Base-by-base conservation (phyloP, 2,113 vertebrate genomes). In the Plectropomus leopardus region DNA sequence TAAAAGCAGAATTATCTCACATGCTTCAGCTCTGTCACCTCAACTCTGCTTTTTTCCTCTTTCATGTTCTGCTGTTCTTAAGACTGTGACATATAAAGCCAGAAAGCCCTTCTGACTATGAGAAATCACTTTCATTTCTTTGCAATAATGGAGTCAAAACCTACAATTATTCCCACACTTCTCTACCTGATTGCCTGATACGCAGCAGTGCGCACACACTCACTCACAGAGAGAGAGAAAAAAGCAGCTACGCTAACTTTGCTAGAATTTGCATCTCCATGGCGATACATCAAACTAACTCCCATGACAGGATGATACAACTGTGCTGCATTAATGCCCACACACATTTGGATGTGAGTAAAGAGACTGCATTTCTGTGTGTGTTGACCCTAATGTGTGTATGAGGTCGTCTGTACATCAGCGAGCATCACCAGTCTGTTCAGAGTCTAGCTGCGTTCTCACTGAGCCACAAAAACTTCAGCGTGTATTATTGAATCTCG, bases 61-160 rank as follows among this genome's bases (percentile, higher is more conserved):
- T 80, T 87, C 65, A 57, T 66, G 58, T 80, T 80, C 36, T 50
- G 15, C 48, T 34, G 61, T 72, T 80, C 42, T 72, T 57, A 61
- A 48, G 47, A 64, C 75, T 55, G 21, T 28, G 64, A 72, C 73
- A 76, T 23, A 75, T 42, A 76, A 85, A 78, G 58, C 42, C 63
- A 78, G 63, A 76, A 60, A 60, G 60, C 32, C 58, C 47, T 4
- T 30, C 42, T 73, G 79, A 79, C 63, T 67, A 55, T 74, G 85
- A 93, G 83, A 79, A 87, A 91, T 87, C 69, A 84, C 83, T 89
- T 84, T 86, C 69, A 87, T 86, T 91, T 76, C 72, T 72, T 61
- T 83, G 73, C 26, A 82, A 78, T 80, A 88, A 92, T 83, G 82
- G 65, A 85, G 87, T 75, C 9, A 72, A 83, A 91, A 84, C 45